Conservation (phyloP, 2,797 vertebrate genomes). For the Chiroxiphia lanceolata region DNA sequence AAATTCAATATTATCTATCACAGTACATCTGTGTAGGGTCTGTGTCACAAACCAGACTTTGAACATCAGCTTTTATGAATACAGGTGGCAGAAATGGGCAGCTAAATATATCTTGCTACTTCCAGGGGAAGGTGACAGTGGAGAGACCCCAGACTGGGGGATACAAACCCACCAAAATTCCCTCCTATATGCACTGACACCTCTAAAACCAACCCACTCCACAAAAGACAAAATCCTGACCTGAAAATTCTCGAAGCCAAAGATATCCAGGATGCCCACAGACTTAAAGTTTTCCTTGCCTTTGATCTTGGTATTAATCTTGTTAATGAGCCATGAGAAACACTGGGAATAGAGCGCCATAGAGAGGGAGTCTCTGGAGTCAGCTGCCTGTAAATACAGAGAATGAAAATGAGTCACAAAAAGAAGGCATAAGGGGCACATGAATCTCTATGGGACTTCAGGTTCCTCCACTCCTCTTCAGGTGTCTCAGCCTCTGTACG, state of each 20-base stretch:
- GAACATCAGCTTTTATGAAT: background rate
- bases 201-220: background rate
- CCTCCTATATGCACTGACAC: background rate
- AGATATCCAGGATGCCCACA: slow-evolving; percentile 93
- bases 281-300: slow-evolving; percentile 93
- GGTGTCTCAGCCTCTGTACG: background rate
- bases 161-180: background rate
- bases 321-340: slow-evolving; percentile 91
- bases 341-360: slow-evolving; percentile 93
- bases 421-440: background rate
- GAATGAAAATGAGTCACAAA: background rate
- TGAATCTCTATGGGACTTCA: background rate
- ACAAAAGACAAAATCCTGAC: slow-evolving; percentile 70
- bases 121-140: background rate
- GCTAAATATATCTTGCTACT: background rate
- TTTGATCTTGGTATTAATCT: slow-evolving; percentile 89
- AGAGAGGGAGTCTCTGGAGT: slow-evolving; percentile 89
- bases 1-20: background rate
- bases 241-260: slow-evolving; percentile 94
- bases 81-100: background rate
- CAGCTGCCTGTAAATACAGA: slow-evolving; percentile 81
- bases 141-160: background rate
- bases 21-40: background rate
- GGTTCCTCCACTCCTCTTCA: background rate
- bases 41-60: background rate